Base-by-base conservation (phyloP, 2,888 invertebrate species). In the Noctua janthina region DNA sequence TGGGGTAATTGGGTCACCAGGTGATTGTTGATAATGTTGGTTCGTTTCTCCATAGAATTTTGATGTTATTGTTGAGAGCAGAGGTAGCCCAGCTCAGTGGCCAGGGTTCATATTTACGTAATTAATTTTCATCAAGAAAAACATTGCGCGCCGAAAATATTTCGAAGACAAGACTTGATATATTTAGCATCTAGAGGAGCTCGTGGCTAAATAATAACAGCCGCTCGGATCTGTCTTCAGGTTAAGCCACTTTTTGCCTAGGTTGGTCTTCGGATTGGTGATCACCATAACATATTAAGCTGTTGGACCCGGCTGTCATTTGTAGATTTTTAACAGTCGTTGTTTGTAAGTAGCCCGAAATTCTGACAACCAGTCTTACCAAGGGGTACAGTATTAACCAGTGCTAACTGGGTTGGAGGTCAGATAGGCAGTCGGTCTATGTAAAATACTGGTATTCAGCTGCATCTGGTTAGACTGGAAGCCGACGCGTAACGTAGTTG, bases 1-100 rank as follows among this genome's bases (percentile, higher is more conserved):
- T 81, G 29, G n/a, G 20, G 35, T 54, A 68, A 54, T 20, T 78
- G 20, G 69, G 69, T 51, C 68, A 64, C 8, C 23, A 3, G 23
- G 20, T 51, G 66, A 59, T 43, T 17, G 13, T 76, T 15, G 0
- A 1, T 46, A 8, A 59, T 67, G 11, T 8, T 29, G 20, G 5
- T 1, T 20, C 11, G 15, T 62, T 75, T 74, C 6, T 15, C 15
- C 11, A 62, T 62, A 62, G 7, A 0, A 0, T 15, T 62, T 7
- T 62, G 17, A 17, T 8, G 15, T 29, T 29, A n/a, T 59, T 59
- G n/a, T n/a, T n/a, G n/a, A 59, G n/a, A 13, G 13, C 1, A n/a
- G 59, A 0, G 5, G n/a, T n/a, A 59, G n/a, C n/a, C 59, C 1
- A 59, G n/a, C n/a, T 11, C 4, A n/a, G n/a, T 56, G 23, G 10